Evolutionary conservation across 2,888 invertebrate genomes (phyloP).

Genomic region (Dione vanillae): DNA sequence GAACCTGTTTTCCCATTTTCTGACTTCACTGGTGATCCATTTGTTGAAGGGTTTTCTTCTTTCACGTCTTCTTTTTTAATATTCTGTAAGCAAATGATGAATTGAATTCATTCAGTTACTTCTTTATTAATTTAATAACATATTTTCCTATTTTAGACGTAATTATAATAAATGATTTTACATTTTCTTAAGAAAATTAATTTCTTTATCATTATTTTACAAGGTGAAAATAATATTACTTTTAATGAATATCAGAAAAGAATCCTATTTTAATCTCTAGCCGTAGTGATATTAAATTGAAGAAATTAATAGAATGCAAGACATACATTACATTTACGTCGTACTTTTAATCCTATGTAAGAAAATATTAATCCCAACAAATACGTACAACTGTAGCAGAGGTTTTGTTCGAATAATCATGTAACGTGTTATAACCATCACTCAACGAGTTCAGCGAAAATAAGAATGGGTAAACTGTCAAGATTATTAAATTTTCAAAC

Average conservation of each 20-base stretch:
- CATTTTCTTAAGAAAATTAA: not conserved
- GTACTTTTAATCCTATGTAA: not conserved
- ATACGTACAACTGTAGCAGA: too few species aligned
- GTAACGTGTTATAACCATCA: too few species aligned
- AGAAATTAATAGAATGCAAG: not conserved
- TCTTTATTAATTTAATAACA: not conserved
- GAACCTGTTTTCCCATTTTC: constrained; percentile 74
- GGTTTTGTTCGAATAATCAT: too few species aligned
- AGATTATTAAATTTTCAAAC: too few species aligned
- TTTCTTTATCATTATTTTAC: not conserved
- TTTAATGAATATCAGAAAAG: not conserved
- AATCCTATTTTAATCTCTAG: not conserved
- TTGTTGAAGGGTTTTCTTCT: constrained; percentile 75
- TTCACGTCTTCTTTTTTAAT: constrained; percentile 80
- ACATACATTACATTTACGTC: too few species aligned
- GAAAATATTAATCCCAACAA: not conserved
- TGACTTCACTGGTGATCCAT: constrained; percentile 75
- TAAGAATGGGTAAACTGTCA: not conserved
- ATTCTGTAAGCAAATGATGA: constrained; percentile 60
- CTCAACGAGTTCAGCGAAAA: not conserved
- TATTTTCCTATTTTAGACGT: not conserved
- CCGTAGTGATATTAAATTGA: too few species aligned
- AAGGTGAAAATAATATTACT: not conserved
- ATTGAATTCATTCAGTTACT: not conserved
- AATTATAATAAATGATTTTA: not conserved